Evolutionary conservation across 2,113 vertebrate species (phyloP), one percentile per base, ranked within the genome.

Genomic region (Toxotes jaculatrix): DNA sequence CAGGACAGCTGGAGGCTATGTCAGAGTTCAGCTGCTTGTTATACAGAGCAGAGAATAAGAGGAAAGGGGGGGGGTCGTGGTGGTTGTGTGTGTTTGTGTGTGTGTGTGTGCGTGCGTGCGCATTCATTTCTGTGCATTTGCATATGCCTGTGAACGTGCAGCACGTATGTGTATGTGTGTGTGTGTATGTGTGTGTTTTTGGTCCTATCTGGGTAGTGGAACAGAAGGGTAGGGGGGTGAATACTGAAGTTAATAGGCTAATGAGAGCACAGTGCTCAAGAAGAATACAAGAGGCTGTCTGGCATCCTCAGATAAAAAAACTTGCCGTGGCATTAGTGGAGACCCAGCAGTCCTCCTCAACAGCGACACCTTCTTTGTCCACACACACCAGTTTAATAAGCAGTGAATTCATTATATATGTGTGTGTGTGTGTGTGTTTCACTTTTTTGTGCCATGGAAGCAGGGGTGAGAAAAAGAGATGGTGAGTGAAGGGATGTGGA

Each of bases 321-420:
- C 76, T 68, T 87, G 88, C 87, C 62, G 80, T 60, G 84, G 91
- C 91, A 81, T 89, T 77, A 92, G 88, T 92, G 49, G 63, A 93
- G 92, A 92, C 74, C 90, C 82, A 86, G 85, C 81, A 82, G 83
- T 85, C 66, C 86, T 94, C 90, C 93, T 92, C 91, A 93, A 92
- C 93, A 83, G 87, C 91, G 85, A 93, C 82, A 93, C 93, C 93
- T 93, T 94, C 94, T 96, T 95, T 96, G 93, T 93, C 92, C 93
- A 89, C 84, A 6, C 62, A 93, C 93, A 94, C 92, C 95, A 95
- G 93, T 95, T 95, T 95, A 94, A 96, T 95, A 95, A 96, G 94
- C 93, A 84, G 79, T 86, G 93, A 94, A 95, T 95, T 94, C 91
- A 95, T 96, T 96, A 51, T 57, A 91, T 45, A 90, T 93, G 69